Evolutionary conservation across 2,113 vertebrate species (phyloP).

Genomic region (Argyrosomus japonicus): DNA sequence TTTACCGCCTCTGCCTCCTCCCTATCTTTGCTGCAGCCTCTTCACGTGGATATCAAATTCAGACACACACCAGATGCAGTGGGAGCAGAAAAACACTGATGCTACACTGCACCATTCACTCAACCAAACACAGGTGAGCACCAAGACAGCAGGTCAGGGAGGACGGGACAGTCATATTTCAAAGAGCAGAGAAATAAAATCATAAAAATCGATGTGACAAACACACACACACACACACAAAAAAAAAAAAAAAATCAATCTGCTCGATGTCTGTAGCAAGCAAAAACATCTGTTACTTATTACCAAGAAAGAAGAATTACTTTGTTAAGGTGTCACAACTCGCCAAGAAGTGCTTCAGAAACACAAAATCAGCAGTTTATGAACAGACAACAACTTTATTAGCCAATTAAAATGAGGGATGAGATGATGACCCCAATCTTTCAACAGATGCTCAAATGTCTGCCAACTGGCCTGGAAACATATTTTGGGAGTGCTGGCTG

Average conservation of each 20-base stretch:
- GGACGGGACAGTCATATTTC: neutral
- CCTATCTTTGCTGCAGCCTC: constrained; percentile 34
- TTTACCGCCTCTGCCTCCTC: constrained; percentile 1
- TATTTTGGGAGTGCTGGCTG: neutral
- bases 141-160: neutral
- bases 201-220: neutral
- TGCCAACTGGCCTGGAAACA: constrained; percentile 20
- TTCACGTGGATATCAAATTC: constrained; percentile 47
- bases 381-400: constrained; percentile 34
- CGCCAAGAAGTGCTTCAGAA: constrained; percentile 19
- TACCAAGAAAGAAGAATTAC: neutral
- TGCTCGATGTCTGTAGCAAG: neutral
- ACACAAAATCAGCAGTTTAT: constrained; percentile 27
- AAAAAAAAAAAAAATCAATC: too few relatives aligned
- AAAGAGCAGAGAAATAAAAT: neutral
- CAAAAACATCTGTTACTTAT: neutral
- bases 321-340: constrained; percentile 2
- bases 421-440: constrained; percentile 42
- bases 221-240: neutral
- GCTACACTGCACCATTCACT: constrained; percentile 41
- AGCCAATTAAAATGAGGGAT: constrained; percentile 43
- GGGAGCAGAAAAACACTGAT: constrained; percentile 25
- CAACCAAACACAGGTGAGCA: neutral
- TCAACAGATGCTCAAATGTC: constrained; percentile 23
- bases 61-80: constrained; percentile 55